phyloP scores from a whole-genome alignment of 2,113 vertebrate genomes.

The Hemiscyllium ocellatum region DNA sequence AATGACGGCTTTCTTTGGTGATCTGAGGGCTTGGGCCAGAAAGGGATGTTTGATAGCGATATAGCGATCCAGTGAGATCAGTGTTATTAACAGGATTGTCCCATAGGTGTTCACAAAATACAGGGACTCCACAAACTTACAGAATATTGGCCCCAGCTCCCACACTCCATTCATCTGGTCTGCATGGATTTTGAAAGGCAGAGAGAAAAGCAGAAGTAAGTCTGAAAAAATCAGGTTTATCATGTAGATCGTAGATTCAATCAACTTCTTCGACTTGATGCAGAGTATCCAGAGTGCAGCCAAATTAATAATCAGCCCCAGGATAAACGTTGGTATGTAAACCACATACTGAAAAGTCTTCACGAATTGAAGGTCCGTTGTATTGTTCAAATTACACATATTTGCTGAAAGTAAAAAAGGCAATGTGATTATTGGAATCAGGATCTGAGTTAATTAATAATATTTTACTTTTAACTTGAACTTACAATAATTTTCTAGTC shows the following conservation, averaged over 20 bases:
- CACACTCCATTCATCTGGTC: constrained; percentile 42
- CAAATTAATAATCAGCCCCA: constrained; percentile 56
- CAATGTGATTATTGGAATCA: background rate
- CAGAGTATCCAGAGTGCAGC: constrained; percentile 54
- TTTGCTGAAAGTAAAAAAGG: background rate
- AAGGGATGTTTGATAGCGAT: constrained; percentile 52
- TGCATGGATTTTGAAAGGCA: constrained; percentile 62
- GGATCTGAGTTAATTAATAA: background rate
- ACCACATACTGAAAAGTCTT: constrained; percentile 51
- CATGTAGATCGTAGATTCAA: constrained; percentile 56
- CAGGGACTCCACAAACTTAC: constrained; percentile 58
- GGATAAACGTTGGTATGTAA: constrained; percentile 50
- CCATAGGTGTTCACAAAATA: constrained; percentile 64
- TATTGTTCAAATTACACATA: background rate
- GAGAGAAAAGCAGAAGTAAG: constrained; percentile 56
- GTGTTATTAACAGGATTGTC: constrained; percentile 59
- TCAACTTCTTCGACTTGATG: constrained; percentile 51
- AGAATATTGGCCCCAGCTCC: constrained; percentile 51
- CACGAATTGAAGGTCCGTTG: constrained; percentile 33
- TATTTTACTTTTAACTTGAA: background rate
- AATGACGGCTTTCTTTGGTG: constrained; percentile 49
- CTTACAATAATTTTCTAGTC: background rate
- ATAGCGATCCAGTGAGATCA: constrained; percentile 57
- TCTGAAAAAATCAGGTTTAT: constrained; percentile 57
- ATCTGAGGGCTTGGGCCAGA: constrained; percentile 44